Evolutionary conservation across 2,797 vertebrate species (phyloP).

Genomic region (Lates japonicus): DNA sequence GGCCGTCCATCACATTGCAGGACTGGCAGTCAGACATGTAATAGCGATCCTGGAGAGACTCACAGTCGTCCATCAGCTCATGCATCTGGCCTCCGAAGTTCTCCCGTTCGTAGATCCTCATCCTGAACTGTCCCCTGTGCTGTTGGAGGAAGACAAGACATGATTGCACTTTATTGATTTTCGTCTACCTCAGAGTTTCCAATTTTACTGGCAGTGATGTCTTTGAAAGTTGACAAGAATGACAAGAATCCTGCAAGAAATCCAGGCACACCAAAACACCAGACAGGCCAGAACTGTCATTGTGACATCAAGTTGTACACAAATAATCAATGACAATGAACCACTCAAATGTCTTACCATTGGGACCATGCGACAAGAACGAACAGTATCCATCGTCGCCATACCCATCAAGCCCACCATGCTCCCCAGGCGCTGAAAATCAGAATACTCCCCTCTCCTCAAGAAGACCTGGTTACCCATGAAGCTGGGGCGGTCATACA

Average conservation of each 20-base stretch:
- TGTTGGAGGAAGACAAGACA: slow-evolving; percentile 1
- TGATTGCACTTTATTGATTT: not conserved
- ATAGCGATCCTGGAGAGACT: slow-evolving; percentile 69
- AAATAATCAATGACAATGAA: not conserved
- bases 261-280: not conserved
- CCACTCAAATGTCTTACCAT: slow-evolving; percentile 56
- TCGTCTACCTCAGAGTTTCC: not conserved
- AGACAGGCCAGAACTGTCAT: not conserved
- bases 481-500: slow-evolving; percentile 80
- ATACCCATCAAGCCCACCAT: slow-evolving; percentile 62
- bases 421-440: slow-evolving; percentile 77
- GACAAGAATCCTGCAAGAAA: not conserved
- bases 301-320: not conserved
- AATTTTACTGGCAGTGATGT: not conserved
- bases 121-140: slow-evolving; percentile 76
- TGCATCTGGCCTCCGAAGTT: slow-evolving; percentile 79
- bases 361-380: slow-evolving; percentile 78
- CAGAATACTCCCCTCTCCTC: slow-evolving; percentile 81
- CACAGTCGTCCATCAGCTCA: slow-evolving; percentile 77
- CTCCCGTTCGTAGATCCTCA: slow-evolving; percentile 78
- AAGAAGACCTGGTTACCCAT: slow-evolving; percentile 82
- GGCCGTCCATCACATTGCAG: slow-evolving; percentile 78
- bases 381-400: slow-evolving; percentile 70
- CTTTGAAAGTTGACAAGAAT: too few relatives aligned
- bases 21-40: slow-evolving; percentile 78